Evolutionary conservation across 1,140 invertebrate genomes (phyloP).

Genomic region (silkworm (Bombyx mori)): DNA sequence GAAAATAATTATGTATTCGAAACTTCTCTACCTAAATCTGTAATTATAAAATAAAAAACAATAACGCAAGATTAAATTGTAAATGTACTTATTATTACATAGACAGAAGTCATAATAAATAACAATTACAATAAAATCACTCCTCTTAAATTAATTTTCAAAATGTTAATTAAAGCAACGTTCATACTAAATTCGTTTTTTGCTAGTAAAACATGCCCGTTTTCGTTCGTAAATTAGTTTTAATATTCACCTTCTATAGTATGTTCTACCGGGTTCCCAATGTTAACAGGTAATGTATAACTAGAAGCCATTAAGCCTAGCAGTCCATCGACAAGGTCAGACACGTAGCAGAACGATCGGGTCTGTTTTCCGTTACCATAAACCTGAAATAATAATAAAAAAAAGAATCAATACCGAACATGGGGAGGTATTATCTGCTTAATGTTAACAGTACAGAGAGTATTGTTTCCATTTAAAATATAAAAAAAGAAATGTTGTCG

Average conservation of each 20-base stretch:
- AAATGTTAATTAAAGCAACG: too few relatives aligned
- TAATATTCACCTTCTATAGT: constrained; percentile 85
- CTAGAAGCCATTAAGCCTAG: constrained; percentile 95
- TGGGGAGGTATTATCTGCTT: not conserved
- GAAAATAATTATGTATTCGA: too few relatives aligned
- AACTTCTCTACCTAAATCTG: too few relatives aligned
- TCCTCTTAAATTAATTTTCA: too few relatives aligned
- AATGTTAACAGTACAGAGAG: not conserved
- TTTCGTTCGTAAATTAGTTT: too few relatives aligned
- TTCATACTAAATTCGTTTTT: too few relatives aligned
- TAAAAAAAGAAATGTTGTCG: not conserved
- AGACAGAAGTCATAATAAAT: too few relatives aligned
- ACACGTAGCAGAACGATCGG: constrained; percentile 98
- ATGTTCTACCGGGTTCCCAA: constrained; percentile 98
- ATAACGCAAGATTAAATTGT: too few relatives aligned
- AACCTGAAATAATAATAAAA: constrained; percentile 73
- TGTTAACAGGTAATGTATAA: constrained; percentile 93
- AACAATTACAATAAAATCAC: too few relatives aligned
- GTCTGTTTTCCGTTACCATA: constrained; percentile 98
- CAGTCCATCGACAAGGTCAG: constrained; percentile 96
- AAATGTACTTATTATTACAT: too few relatives aligned
- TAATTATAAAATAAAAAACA: too few relatives aligned
- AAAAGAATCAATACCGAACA: not conserved
- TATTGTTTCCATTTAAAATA: not conserved
- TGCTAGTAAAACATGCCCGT: too few relatives aligned